phyloP scores from a whole-genome alignment of 2,888 invertebrate genomes.

The Amblyteles armatorius region DNA sequence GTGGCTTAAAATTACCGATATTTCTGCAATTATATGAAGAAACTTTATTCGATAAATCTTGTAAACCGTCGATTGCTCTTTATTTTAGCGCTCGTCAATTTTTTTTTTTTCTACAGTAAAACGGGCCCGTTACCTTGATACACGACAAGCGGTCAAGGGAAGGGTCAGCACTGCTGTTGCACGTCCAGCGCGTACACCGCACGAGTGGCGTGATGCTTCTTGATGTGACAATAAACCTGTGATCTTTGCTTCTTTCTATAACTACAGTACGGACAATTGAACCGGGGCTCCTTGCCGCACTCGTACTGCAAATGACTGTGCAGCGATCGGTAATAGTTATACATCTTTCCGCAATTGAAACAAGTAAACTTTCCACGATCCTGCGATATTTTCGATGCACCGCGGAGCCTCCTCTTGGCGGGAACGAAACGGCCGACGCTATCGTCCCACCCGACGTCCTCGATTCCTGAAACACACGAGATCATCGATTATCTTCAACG shows the following conservation, averaged over 20 bases:
- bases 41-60: neutral
- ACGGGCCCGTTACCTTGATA: neutral
- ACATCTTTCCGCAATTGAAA: slow-evolving; percentile 64
- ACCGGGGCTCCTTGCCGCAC: slow-evolving; percentile 80
- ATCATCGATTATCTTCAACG: neutral
- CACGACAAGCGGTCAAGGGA: neutral
- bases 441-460: slow-evolving; percentile 23
- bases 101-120: neutral
- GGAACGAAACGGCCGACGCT: slow-evolving; percentile 14
- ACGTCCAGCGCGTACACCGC: slow-evolving; percentile 74
- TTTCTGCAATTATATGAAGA: neutral
- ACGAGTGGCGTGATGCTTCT: slow-evolving; percentile 71
- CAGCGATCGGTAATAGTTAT: slow-evolving; percentile 60
- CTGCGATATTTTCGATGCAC: neutral
- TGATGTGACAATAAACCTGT: slow-evolving; percentile 78
- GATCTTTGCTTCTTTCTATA: slow-evolving; percentile 76
- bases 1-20: neutral
- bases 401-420: slow-evolving; percentile 8
- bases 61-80: neutral
- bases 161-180: slow-evolving; percentile 17
- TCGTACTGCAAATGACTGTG: slow-evolving; percentile 80
- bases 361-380: slow-evolving; percentile 61
- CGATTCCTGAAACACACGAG: slow-evolving; percentile 46
- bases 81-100: neutral
- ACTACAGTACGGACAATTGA: slow-evolving; percentile 78